These are phyloP conservation scores for Dryadula phaetusa DNA, from an alignment of 2,888 invertebrate genomes.

Conservation along the genomic window DNA sequence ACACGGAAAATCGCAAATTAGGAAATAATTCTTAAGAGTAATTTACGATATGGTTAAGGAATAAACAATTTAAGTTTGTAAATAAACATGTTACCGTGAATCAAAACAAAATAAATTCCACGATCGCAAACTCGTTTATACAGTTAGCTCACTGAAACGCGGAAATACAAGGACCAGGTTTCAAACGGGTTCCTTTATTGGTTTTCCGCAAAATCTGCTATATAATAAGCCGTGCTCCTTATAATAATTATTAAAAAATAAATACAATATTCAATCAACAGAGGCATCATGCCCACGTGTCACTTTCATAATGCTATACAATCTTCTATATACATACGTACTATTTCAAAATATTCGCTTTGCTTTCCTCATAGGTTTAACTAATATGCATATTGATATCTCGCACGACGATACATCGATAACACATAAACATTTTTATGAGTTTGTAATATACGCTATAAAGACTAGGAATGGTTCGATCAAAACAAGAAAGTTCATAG, in stretches of 20 bases:
- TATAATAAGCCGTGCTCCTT: conserved; percentile 51
- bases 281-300: background rate
- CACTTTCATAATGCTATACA: background rate
- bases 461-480: conserved; percentile 37
- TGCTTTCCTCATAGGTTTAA: background rate
- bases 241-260: conserved; percentile 25
- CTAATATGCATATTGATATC: conserved; percentile 18
- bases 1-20: conserved; percentile 54
- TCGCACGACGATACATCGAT: conserved; percentile 7
- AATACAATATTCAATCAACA: conserved; percentile 3
- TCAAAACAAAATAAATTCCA: conserved; percentile 57
- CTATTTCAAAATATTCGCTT: background rate
- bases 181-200: conserved; percentile 61
- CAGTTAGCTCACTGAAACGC: conserved; percentile 75
- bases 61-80: conserved; percentile 60
- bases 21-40: conserved; percentile 54
- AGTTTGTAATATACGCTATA: conserved; percentile 27
- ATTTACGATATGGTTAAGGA: conserved; percentile 40
- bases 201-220: conserved; percentile 50
- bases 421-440: conserved; percentile 21
- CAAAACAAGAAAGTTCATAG: conserved; percentile 64
- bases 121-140: conserved; percentile 73
- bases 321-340: background rate
- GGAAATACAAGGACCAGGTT: conserved; percentile 65
- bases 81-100: conserved; percentile 60